A percentile compares a stretch with the other conserved stretches of the same genome.
These are phyloP conservation scores for Myotis pilosus DNA, from an alignment of 2,797 vertebrate species.

Conservation along the genomic window DNA sequence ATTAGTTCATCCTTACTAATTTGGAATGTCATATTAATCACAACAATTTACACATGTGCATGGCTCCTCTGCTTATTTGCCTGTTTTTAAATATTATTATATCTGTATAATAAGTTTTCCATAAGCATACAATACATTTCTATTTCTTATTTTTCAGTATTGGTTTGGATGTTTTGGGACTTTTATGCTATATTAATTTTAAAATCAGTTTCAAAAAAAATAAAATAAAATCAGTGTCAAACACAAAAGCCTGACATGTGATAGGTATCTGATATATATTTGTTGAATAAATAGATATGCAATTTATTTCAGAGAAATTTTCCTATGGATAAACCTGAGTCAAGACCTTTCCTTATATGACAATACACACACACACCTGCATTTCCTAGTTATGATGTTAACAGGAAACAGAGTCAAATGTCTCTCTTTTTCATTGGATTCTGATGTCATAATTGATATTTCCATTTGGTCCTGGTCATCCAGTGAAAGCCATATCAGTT, in stretches of 20 bases:
- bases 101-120: neutral
- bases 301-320: conserved; percentile 10
- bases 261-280: neutral
- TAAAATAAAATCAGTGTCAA: neutral
- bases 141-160: neutral
- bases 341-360: neutral
- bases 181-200: conserved; percentile 2
- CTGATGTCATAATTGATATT: neutral
- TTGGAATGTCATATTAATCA: neutral
- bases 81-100: neutral
- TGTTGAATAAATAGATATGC: neutral
- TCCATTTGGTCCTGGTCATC: neutral
- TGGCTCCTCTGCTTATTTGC: neutral
- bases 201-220: neutral
- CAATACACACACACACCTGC: neutral
- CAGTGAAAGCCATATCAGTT: neutral
- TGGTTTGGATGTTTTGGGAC: neutral
- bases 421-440: neutral
- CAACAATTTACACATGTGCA: neutral
- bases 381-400: neutral
- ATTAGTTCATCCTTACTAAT: neutral
- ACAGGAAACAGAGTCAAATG: neutral
- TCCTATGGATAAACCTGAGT: neutral
- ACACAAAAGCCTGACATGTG: neutral
- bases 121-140: neutral